These are phyloP conservation scores for Dione vanillae DNA, from an alignment of 2,888 invertebrate species.

Conservation along the genomic window DNA sequence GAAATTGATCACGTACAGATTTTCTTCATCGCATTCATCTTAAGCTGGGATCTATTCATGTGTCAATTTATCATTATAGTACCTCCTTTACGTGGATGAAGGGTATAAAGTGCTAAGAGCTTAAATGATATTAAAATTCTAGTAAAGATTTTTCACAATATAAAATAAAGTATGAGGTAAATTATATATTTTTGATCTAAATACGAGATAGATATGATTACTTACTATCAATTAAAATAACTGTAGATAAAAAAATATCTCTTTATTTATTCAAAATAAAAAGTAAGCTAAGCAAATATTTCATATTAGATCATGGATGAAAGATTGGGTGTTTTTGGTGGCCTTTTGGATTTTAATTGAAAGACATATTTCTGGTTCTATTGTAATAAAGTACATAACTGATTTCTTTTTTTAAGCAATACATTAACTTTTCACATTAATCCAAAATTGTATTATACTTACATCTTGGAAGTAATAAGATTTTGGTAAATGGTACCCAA, in stretches of 20 bases:
- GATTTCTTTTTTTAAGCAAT: background rate
- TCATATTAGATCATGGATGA: no score
- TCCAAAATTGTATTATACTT: background rate
- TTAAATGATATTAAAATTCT: background rate
- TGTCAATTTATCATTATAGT: conserved; percentile 7
- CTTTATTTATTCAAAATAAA: no score
- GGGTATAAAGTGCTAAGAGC: background rate
- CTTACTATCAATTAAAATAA: no score
- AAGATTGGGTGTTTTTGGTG: no score
- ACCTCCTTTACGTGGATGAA: background rate
- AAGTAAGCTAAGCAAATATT: no score
- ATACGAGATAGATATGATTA: no score
- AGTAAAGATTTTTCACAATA: background rate
- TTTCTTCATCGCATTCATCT: background rate
- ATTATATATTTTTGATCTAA: background rate
- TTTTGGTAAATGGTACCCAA: conserved; percentile 3
- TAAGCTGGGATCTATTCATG: conserved; percentile 5
- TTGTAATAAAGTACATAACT: no score
- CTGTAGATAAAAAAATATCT: background rate
- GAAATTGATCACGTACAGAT: conserved; percentile 9
- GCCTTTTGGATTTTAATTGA: no score
- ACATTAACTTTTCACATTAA: background rate
- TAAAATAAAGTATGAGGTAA: background rate
- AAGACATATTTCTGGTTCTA: no score
- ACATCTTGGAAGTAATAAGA: background rate